These are phyloP conservation scores for Paragorgia papillata DNA, from an alignment of 92 coral and sea anemone species.

Conservation along the genomic window DNA sequence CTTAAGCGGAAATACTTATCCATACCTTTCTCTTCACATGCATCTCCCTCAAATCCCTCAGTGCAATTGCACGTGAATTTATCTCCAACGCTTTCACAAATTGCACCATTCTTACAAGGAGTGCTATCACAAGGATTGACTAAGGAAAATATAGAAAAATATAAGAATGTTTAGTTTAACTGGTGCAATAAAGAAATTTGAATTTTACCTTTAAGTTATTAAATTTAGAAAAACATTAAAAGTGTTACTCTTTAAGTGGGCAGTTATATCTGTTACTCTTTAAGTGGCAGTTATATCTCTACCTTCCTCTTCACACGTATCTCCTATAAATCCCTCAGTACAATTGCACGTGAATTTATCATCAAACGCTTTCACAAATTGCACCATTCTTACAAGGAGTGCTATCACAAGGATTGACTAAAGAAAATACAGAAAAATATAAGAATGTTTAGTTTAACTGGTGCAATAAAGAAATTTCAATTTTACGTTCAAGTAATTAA, in stretches of 20 bases:
- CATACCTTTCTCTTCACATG: conserved; percentile 23
- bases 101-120: conserved; percentile 21
- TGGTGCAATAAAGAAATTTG: too few species aligned
- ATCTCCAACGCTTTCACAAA: neutral
- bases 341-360: neutral
- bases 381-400: conserved; percentile 16
- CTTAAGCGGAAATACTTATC: neutral
- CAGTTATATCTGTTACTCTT: too few species aligned
- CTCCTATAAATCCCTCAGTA: conserved; percentile 7
- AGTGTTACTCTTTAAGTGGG: too few species aligned
- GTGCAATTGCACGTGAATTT: neutral
- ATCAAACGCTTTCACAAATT: conserved; percentile 17
- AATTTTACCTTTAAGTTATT: too few species aligned
- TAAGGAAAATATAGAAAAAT: neutral
- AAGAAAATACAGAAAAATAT: too few species aligned
- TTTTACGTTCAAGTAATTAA: too few species aligned
- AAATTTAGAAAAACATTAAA: too few species aligned
- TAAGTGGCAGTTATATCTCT: too few species aligned
- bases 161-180: too few species aligned
- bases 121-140: conserved; percentile 3
- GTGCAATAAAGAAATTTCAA: too few species aligned
- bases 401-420: neutral
- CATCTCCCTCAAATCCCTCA: conserved; percentile 4
- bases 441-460: too few species aligned
- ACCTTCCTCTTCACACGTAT: conserved; percentile 17